A percentile compares a stretch with the other conserved stretches of the same genome.
Evolutionary conservation across 2,113 vertebrate genomes (phyloP).

Genomic region (Peromyscus maniculatus): DNA sequence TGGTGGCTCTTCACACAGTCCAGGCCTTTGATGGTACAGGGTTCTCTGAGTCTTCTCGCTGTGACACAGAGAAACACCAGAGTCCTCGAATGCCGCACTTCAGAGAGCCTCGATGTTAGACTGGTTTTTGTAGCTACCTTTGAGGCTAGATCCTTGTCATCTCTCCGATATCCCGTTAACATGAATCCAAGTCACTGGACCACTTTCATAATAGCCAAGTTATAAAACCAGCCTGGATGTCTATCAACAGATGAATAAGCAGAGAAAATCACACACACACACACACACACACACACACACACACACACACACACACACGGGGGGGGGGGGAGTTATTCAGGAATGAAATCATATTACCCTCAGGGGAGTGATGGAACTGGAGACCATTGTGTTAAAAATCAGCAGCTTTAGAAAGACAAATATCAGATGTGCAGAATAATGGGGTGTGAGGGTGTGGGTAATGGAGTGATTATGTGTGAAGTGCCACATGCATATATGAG

Average conservation of each 20-base stretch:
- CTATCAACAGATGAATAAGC: neutral
- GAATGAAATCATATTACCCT: neutral
- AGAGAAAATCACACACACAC: neutral
- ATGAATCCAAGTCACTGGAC: neutral
- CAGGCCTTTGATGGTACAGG: neutral
- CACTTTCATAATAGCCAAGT: neutral
- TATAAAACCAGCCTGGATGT: neutral
- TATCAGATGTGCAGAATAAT: neutral
- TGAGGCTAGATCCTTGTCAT: rapidly evolving
- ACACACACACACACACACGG: neutral
- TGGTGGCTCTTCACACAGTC: neutral
- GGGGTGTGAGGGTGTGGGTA: neutral
- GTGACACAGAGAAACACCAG: neutral
- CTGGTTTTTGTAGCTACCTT: neutral
- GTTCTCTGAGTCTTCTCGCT: neutral
- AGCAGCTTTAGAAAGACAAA: neutral
- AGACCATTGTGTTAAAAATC: neutral
- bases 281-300: neutral
- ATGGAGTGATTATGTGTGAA: neutral
- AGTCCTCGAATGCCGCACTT: neutral
- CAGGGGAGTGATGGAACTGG: neutral
- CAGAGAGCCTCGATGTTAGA: neutral
- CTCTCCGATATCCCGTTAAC: neutral
- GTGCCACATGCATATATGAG: neutral
- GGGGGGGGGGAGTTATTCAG: neutral